Percentiles rank a stretch among this genome's conserved stretches.
phyloP scores from a whole-genome alignment of 2,113 vertebrate species.

The Mobula birostris region DNA sequence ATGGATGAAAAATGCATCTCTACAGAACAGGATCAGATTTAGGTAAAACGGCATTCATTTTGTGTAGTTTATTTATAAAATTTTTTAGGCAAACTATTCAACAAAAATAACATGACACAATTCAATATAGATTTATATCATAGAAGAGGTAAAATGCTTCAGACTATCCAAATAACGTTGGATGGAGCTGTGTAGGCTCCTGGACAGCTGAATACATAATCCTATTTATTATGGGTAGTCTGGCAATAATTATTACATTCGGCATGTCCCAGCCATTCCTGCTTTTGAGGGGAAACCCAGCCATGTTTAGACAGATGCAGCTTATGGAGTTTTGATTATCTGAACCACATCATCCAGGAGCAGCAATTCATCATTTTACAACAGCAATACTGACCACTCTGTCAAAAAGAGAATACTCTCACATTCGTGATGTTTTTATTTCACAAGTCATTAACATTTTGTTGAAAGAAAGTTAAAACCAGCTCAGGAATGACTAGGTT shows the following conservation, averaged over 20 bases:
- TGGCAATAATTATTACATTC: conserved; percentile 20
- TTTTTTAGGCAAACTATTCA: background rate
- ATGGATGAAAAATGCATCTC: background rate
- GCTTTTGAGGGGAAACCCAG: background rate
- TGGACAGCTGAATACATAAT: conserved; percentile 33
- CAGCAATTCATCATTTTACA: conserved; percentile 29
- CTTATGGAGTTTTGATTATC: conserved; percentile 34
- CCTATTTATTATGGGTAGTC: conserved; percentile 29
- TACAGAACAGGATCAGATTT: background rate
- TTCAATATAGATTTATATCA: conserved; percentile 25
- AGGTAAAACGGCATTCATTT: background rate
- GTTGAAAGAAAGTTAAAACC: background rate
- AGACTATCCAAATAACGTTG: conserved; percentile 30
- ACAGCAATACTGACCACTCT: conserved; percentile 7
- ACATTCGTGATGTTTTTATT: background rate
- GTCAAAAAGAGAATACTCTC: conserved; percentile 4
- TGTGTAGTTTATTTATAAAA: background rate
- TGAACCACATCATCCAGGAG: background rate
- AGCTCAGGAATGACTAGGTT: background rate
- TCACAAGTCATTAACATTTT: conserved; percentile 19
- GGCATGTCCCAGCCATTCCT: conserved; percentile 33
- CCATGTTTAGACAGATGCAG: conserved; percentile 36
- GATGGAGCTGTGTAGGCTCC: conserved; percentile 3
- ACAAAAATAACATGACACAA: background rate
- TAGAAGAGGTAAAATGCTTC: conserved; percentile 4